Percentiles rank a stretch among this genome's conserved stretches.
These are phyloP conservation scores for Anhinga anhinga DNA, from an alignment of 2,113 vertebrate genomes.

Conservation along the genomic window DNA sequence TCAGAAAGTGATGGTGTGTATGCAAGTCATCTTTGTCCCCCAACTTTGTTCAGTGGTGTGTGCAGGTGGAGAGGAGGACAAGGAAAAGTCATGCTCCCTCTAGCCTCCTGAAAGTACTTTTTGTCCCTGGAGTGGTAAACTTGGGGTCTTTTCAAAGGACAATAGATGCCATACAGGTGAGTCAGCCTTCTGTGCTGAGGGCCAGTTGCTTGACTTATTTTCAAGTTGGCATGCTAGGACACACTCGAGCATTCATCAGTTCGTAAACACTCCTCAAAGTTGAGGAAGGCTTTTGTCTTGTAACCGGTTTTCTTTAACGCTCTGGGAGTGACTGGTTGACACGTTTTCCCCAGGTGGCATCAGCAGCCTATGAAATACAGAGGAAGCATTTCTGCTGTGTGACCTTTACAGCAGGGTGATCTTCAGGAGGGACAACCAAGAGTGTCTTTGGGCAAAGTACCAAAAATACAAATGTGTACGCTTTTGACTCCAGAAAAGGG, in stretches of 20 bases:
- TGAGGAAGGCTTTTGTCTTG: conserved; percentile 37
- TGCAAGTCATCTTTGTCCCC: neutral
- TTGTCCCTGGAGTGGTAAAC: conserved; percentile 14
- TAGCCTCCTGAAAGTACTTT: conserved; percentile 32
- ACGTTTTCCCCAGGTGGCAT: conserved; percentile 36
- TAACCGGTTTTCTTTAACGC: neutral
- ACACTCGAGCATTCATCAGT: conserved; percentile 26
- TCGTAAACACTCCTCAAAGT: conserved; percentile 1
- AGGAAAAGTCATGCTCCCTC: conserved; percentile 19
- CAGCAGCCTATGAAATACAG: neutral
- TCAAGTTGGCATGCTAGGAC: conserved; percentile 33
- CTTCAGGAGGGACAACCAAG: neutral
- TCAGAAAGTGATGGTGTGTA: no score
- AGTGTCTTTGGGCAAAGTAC: neutral
- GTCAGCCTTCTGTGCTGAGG: conserved; percentile 69
- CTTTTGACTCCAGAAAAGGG: neutral
- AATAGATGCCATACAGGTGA: conserved; percentile 61
- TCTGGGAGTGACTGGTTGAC: neutral
- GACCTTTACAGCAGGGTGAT: neutral
- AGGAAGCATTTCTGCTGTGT: neutral
- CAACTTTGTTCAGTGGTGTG: neutral
- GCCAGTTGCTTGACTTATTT: conserved; percentile 68
- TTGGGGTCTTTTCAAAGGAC: conserved; percentile 38
- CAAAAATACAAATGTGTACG: neutral
- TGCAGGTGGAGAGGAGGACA: conserved; percentile 50